phyloP scores from a whole-genome alignment of 2,797 vertebrate genomes.

The Syndactyla subalaris region DNA sequence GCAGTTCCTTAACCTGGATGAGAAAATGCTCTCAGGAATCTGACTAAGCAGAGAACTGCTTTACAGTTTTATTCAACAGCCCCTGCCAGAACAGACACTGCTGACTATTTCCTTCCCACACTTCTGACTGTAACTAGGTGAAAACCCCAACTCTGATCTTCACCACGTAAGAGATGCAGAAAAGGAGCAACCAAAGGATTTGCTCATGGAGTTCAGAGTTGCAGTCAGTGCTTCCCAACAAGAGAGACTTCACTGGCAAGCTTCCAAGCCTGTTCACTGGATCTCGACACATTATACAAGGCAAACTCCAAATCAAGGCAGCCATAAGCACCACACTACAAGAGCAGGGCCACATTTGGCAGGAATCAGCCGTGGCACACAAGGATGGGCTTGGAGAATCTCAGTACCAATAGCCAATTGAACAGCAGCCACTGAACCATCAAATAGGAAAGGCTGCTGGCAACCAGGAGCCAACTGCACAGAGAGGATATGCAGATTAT shows the following conservation, averaged over 20 bases:
- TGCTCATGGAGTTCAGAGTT: background rate
- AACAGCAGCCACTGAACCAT: background rate
- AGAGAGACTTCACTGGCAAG: background rate
- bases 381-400: background rate
- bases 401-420: background rate
- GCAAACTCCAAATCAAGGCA: background rate
- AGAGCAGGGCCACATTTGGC: background rate
- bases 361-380: background rate
- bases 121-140: background rate
- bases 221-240: background rate
- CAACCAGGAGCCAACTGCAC: background rate
- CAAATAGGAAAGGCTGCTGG: background rate
- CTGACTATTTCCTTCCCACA: background rate
- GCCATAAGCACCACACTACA: background rate
- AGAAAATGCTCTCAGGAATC: background rate
- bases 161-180: background rate
- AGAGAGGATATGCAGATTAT: background rate
- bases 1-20: background rate
- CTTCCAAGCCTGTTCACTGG: background rate
- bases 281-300: accelerated
- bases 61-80: background rate
- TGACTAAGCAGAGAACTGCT: background rate
- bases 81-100: background rate
- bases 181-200: background rate
- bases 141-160: background rate